Evolutionary conservation across 2,113 vertebrate species (phyloP), one percentile per base, ranked within the genome.

Genomic region (Crypturellus undulatus): DNA sequence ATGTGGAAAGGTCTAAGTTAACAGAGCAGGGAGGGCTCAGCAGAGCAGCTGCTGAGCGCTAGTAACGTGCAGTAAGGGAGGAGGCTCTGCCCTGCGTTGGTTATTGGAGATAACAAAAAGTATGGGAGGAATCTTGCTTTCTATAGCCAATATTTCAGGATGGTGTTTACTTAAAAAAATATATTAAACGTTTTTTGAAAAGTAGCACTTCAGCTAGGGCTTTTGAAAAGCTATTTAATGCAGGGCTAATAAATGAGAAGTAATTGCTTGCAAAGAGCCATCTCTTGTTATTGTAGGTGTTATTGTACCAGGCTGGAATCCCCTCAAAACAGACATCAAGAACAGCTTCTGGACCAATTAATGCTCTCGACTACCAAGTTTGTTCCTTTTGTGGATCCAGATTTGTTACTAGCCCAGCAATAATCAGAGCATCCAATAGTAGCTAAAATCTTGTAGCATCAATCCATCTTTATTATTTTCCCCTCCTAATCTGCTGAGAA

Each of bases 401-500:
- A 30, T 22, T 79, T 82, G 58, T 54, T 70, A 30, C n/a, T 68
- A n/a, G 40, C 52, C 34, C 38, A 80, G 30, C 70, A 45, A 45
- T 1, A 12, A 71, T 56, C 56, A 60, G 73, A 64, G 67, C 58
- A 13, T 59, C 73, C 52, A 3, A 0, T 24, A 47, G 69, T 28
- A 68, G 67, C 79, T 83, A 84, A 62, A 52, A 38, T 65, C 68
- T 73, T 43, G 63, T 63, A 28, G 54, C 20, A 0, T 73, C 73
- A 63, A 52, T 94, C 58, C 36, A 51, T 78, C 59, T 80, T 67
- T 6, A 2, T 70, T 91, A 49, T 54, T 88, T 80, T 62, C 56
- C 93, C 90, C 79, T 91, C 87, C 69, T 71, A 92, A 88, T 89
- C 91, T 85, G 83, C 80, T 7, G 25, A 77, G 84, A 83, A 89